These are phyloP conservation scores for Agapostemon virescens DNA, from an alignment of 2,888 invertebrate species.

Conservation along the genomic window DNA sequence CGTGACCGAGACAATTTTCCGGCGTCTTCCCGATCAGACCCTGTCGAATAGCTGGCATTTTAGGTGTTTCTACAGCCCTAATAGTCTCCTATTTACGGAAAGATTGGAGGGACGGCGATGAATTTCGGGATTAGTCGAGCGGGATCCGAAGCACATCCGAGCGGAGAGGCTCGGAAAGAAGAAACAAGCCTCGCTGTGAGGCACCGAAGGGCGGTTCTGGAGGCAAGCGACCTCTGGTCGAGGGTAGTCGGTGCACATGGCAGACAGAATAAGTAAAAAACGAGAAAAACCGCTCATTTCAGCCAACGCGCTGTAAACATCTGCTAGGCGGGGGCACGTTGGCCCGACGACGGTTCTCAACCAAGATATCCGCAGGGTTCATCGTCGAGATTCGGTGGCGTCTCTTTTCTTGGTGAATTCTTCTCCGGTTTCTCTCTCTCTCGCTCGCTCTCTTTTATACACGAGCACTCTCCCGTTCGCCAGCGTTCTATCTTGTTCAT, in stretches of 20 bases:
- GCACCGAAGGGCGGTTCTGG: slow-evolving; percentile 59
- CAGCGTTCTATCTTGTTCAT: slow-evolving; percentile 27
- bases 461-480: slow-evolving; percentile 26
- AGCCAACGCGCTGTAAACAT: slow-evolving; percentile 76
- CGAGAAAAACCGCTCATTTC: slow-evolving; percentile 73
- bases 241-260: slow-evolving; percentile 71
- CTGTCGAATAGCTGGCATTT: too few relatives aligned
- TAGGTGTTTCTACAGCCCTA: background rate
- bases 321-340: slow-evolving; percentile 76
- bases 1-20: too few relatives aligned
- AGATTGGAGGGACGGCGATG: slow-evolving; percentile 21
- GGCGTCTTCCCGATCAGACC: too few relatives aligned
- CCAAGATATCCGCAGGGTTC: slow-evolving; percentile 10
- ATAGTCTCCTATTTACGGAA: slow-evolving; percentile 8
- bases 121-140: slow-evolving; percentile 18
- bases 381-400: slow-evolving; percentile 3
- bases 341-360: slow-evolving; percentile 70
- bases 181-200: slow-evolving; percentile 37
- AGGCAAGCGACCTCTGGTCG: slow-evolving; percentile 65
- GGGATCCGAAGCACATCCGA: background rate
- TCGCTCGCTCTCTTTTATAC: slow-evolving; percentile 8
- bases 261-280: slow-evolving; percentile 74
- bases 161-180: slow-evolving; percentile 6
- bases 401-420: background rate
- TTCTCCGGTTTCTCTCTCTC: slow-evolving; percentile 7